Conservation (phyloP, 2,888 invertebrate species). For the Tryphoninae sp. region DNA sequence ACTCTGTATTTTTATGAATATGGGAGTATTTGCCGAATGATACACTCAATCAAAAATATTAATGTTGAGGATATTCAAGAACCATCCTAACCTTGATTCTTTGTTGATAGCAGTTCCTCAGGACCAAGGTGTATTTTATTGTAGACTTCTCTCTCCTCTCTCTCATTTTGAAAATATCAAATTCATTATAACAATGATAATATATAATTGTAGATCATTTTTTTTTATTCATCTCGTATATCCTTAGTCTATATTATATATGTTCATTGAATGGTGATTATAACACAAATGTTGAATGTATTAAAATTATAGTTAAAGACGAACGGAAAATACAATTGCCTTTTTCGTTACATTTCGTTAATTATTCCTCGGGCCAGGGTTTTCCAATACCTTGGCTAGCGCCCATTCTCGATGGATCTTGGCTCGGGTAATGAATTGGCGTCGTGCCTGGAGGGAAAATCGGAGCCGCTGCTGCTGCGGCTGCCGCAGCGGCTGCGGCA, state of each 20-base stretch:
- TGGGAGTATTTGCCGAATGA: too few relatives aligned
- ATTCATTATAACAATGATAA: neutral
- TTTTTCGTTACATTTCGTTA: neutral
- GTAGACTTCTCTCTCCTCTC: too few relatives aligned
- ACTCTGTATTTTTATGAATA: too few relatives aligned
- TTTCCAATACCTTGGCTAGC: constrained; percentile 82
- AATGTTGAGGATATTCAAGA: too few relatives aligned
- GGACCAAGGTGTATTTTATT: too few relatives aligned
- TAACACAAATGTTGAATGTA: neutral
- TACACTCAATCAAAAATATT: too few relatives aligned
- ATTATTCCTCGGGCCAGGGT: constrained; percentile 79
- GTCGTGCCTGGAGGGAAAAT: constrained; percentile 83
- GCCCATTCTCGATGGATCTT: constrained; percentile 96
- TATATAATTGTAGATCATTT: neutral
- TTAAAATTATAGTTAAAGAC: neutral
- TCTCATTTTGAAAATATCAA: neutral
- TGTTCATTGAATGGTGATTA: neutral
- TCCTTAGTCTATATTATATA: neutral
- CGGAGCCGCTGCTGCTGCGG: constrained; percentile 81
- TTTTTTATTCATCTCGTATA: neutral
- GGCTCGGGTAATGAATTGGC: constrained; percentile 95
- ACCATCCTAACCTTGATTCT: too few relatives aligned
- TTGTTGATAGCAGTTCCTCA: too few relatives aligned
- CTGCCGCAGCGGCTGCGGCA: constrained; percentile 80
- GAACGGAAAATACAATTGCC: neutral